These are phyloP conservation scores for Chiroxiphia lanceolata DNA, from an alignment of 2,797 vertebrate species.

Conservation along the genomic window DNA sequence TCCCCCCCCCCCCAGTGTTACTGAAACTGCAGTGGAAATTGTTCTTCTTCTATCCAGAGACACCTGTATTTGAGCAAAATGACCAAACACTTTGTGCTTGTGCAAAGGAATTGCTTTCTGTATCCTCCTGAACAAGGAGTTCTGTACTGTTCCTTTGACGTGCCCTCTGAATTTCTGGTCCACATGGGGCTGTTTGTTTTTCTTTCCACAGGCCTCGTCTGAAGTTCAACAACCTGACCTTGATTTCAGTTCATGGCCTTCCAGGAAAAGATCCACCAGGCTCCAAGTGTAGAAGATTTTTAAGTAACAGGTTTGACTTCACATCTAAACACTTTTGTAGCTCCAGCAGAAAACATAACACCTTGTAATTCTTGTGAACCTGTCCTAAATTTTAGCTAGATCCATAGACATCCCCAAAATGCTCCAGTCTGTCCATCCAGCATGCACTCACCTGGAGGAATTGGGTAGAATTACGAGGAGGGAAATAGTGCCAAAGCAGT, in stretches of 20 bases:
- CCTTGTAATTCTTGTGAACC: background rate
- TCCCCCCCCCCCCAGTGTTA: background rate
- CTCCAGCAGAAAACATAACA: background rate
- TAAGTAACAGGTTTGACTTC: conserved; percentile 88
- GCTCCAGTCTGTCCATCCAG: background rate
- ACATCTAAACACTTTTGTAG: background rate
- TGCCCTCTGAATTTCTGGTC: background rate
- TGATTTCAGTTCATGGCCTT: conserved; percentile 88
- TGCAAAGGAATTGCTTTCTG: background rate
- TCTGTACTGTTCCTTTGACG: fast-evolving
- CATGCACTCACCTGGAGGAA: background rate
- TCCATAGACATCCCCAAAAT: background rate
- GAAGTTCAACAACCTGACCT: conserved; percentile 89
- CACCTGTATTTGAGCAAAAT: background rate
- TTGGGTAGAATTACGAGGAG: background rate
- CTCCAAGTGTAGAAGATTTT: conserved; percentile 76
- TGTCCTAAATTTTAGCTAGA: background rate
- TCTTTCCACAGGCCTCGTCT: conserved; percentile 83
- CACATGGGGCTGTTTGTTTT: background rate
- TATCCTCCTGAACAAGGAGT: background rate
- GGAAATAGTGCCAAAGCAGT: background rate
- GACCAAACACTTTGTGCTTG: background rate
- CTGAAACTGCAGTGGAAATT: background rate
- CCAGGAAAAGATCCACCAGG: conserved; percentile 65
- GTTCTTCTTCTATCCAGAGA: background rate